Conservation (phyloP, 2,113 vertebrate species). For the Gambusia holbrooki region DNA sequence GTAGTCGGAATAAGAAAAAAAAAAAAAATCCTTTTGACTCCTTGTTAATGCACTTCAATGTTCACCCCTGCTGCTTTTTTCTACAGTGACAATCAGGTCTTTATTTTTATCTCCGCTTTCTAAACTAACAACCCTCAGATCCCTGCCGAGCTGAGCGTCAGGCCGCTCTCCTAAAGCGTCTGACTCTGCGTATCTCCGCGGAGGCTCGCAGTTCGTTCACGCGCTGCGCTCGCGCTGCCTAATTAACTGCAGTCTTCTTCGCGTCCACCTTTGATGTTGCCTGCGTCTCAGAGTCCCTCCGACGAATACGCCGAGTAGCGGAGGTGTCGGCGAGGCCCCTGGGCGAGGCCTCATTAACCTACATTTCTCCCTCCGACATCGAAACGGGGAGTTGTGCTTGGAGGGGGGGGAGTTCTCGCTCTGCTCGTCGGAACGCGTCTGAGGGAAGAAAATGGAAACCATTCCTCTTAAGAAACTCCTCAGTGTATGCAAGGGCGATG, state of each 20-base stretch:
- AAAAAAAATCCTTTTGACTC: too few species aligned
- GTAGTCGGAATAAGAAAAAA: background rate
- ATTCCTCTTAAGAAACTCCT: conserved; percentile 39
- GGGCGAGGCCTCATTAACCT: conserved; percentile 72
- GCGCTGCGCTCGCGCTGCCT: conserved; percentile 31
- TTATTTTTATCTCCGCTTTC: conserved; percentile 18
- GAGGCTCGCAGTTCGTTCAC: conserved; percentile 14
- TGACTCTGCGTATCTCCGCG: conserved; percentile 27
- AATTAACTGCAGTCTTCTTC: conserved; percentile 48
- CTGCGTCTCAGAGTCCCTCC: conserved; percentile 23
- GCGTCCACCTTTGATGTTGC: conserved; percentile 58
- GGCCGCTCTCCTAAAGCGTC: conserved; percentile 17
- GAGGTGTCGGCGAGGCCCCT: conserved; percentile 48
- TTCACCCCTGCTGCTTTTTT: background rate
- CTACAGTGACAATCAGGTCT: background rate
- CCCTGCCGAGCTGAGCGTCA: background rate
- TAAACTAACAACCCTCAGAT: conserved; percentile 16
- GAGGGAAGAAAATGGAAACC: conserved; percentile 18
- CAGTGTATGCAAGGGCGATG: background rate
- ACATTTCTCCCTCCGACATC: conserved; percentile 57
- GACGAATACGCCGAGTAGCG: conserved; percentile 21
- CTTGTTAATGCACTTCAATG: background rate
- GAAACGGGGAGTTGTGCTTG: conserved; percentile 1
- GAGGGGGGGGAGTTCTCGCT: too few species aligned
- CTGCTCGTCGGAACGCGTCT: conserved; percentile 21